Base-by-base conservation (phyloP, 30 jellyfish, hydroid and myxozoan species). In the Sanderia malayensis region DNA sequence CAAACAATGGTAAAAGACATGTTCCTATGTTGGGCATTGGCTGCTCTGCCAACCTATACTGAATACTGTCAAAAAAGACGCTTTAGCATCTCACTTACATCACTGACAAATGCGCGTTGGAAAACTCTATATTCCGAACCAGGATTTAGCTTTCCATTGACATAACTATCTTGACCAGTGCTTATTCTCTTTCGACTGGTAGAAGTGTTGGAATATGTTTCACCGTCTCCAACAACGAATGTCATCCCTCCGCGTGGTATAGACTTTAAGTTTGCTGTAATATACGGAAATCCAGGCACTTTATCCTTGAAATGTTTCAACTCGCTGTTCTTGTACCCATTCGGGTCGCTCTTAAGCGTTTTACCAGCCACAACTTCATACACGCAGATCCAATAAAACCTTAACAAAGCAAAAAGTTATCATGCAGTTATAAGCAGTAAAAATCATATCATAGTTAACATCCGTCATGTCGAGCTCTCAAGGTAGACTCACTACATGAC, bases 171-270 rank as follows among this genome's bases (percentile, higher is more conserved):
- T 10, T 41, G 13, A 8, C 58, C 11, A 24, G 64, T 52, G 34
- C 89, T 78, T 34, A 81, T 47, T 2, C 89, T 81, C 37, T 31
- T 64, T 41, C 89, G 64, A 19, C 25, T 41, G 20, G 27, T 78
- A 13, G 63, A 34, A 17, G 2, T 61, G 21, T 61, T 23, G 34
- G 69, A 0, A 21, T 71, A 55, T 22, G 32, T 30, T 44, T 60
- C 26, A 0, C 88, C 89, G 52, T 64, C 71, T 21, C 89, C 89
- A 64, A 78, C 65, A 2, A 53, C 41, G 31, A 78, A 78, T n/a
- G n/a, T n/a, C 1, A 78, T n/a, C 30, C 89, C 89, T 37, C 52
- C 76, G 3, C 18, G 31, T n/a, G 89, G 89, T 7, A 63, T 44
- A 18, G 63, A 32, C 34, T 66, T 41, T 21, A 66, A 66, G 28